Conservation (phyloP, 2,113 vertebrate species). For the Odocoileus virginianus region DNA sequence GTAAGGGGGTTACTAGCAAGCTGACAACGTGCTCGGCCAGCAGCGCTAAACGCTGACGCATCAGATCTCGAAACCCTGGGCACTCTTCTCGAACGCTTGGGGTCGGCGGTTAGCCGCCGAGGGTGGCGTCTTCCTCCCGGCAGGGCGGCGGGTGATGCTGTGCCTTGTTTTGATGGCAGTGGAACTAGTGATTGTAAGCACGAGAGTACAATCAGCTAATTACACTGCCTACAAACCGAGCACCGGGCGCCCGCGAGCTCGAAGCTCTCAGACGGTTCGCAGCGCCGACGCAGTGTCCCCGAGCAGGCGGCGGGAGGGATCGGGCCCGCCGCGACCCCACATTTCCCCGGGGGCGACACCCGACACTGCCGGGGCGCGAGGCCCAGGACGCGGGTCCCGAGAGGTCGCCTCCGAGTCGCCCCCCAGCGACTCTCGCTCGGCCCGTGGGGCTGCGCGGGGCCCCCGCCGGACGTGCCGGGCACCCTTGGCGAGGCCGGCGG, state of each 20-base stretch:
- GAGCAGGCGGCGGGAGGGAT: not conserved
- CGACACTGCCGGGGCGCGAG: not conserved
- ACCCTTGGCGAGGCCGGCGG: conserved; percentile 63
- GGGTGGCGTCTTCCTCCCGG: not conserved
- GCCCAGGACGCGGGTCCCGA: not conserved
- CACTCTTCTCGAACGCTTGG: not conserved
- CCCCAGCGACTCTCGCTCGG: not conserved
- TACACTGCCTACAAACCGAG: conserved; percentile 93
- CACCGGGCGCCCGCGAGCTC: conserved; percentile 54
- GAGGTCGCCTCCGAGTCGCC: not conserved
- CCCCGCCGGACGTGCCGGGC: not conserved
- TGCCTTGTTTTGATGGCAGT: conserved; percentile 90
- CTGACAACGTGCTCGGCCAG: not conserved
- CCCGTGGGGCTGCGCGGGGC: not conserved
- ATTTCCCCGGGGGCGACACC: not conserved
- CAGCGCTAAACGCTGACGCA: not conserved
- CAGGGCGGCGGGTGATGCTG: conserved; percentile 54
- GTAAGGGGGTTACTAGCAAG: not conserved
- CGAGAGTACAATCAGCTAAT: conserved; percentile 89
- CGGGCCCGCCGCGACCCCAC: not conserved
- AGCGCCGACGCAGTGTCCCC: not conserved
- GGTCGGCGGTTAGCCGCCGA: not conserved
- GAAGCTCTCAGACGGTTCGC: conserved; percentile 36
- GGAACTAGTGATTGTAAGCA: conserved; percentile 87
- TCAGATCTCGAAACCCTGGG: not conserved